Conservation (phyloP, 30 jellyfish, hydroid and myxozoan species). For the Aurelia coerulea region DNA sequence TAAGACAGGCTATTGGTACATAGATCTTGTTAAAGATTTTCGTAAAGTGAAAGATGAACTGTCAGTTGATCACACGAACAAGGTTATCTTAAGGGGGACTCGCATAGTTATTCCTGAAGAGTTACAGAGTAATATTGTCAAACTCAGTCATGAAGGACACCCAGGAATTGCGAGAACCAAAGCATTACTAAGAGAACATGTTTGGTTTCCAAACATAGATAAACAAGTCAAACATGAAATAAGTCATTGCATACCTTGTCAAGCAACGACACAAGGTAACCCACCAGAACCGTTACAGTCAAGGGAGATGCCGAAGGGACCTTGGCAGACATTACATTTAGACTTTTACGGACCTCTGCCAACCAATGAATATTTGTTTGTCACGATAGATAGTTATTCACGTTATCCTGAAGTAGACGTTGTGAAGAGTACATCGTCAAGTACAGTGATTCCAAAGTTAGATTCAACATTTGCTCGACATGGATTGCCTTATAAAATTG, state of each 20-base stretch:
- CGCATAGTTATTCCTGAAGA: conserved; percentile 45
- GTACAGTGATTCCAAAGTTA: conserved; percentile 35
- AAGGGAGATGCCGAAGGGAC: conserved; percentile 18
- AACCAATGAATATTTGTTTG: conserved; percentile 35
- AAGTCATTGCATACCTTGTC: conserved; percentile 50
- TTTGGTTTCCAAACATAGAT: conserved; percentile 59
- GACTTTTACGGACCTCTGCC: conserved; percentile 59
- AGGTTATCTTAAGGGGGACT: conserved; percentile 12
- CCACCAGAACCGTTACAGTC: conserved; percentile 37
- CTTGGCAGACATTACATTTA: conserved; percentile 40
- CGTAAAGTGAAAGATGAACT: conserved; percentile 12
- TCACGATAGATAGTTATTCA: conserved; percentile 13
- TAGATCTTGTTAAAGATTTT: background rate
- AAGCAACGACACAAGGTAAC: conserved; percentile 24
- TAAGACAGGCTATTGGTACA: too few species aligned
- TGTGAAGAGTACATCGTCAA: conserved; percentile 32
- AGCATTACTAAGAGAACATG: conserved; percentile 13
- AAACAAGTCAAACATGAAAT: conserved; percentile 4
- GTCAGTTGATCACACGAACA: conserved; percentile 8
- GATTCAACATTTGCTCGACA: conserved; percentile 25
- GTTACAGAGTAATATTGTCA: conserved; percentile 18
- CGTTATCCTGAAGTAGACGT: conserved; percentile 49
- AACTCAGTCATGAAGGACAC: conserved; percentile 53
- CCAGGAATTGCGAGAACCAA: conserved; percentile 58
- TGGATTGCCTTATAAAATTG: conserved; percentile 32